Percentiles rank a stretch among this genome's conserved stretches.
These are phyloP conservation scores for Oscheius sp. DNA, from an alignment of 2,888 invertebrate genomes.

Conservation along the genomic window DNA sequence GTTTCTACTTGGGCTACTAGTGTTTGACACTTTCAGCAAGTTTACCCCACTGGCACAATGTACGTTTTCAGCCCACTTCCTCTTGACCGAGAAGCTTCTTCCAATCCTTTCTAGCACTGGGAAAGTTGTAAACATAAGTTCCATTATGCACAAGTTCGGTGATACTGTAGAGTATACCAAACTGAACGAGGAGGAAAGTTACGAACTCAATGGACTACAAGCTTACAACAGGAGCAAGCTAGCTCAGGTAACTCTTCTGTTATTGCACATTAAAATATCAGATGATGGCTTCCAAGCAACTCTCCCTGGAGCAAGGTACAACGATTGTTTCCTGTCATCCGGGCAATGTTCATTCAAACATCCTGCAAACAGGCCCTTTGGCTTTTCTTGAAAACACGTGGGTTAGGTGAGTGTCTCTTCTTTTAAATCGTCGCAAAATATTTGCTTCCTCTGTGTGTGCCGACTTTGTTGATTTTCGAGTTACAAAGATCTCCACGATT, in stretches of 20 bases:
- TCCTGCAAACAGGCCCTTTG: slow-evolving; percentile 26
- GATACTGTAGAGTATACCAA: slow-evolving; percentile 12
- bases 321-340: slow-evolving; percentile 35
- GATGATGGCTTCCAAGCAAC: slow-evolving; percentile 21
- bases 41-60: too few relatives aligned
- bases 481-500: background rate
- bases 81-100: slow-evolving; percentile 16
- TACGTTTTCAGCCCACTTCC: slow-evolving; percentile 24
- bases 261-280: background rate
- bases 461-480: background rate
- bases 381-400: slow-evolving; percentile 29
- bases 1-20: too few relatives aligned
- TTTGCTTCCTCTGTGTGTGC: background rate
- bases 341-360: slow-evolving; percentile 32
- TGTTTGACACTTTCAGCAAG: too few relatives aligned
- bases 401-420: slow-evolving; percentile 24
- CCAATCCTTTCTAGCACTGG: slow-evolving; percentile 25
- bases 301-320: background rate
- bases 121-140: slow-evolving; percentile 35
- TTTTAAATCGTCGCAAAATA: slow-evolving; percentile 1
- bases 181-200: background rate
- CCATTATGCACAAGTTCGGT: slow-evolving; percentile 24
- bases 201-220: slow-evolving; percentile 2
- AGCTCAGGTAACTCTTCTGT: slow-evolving; percentile 21
- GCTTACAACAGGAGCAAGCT: slow-evolving; percentile 35